These are phyloP conservation scores for Antitype chi DNA, from an alignment of 2,888 invertebrate genomes.

Conservation along the genomic window DNA sequence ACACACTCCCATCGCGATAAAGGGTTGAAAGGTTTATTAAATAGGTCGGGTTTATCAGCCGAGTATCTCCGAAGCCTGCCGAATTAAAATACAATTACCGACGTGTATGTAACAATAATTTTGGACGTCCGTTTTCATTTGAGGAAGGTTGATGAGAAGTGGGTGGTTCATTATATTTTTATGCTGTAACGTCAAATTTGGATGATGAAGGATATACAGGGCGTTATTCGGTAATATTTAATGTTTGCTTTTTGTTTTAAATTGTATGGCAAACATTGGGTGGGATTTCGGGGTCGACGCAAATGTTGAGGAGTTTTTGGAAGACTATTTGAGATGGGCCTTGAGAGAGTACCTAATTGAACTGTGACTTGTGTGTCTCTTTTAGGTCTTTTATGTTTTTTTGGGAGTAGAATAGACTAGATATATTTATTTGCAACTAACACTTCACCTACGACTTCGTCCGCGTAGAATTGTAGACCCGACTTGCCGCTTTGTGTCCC, in stretches of 20 bases:
- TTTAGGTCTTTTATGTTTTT: background rate
- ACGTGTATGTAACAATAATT: slow-evolving; percentile 63
- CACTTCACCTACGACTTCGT: too few species aligned
- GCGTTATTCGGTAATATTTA: slow-evolving; percentile 5
- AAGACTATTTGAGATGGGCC: too few species aligned
- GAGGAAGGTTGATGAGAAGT: slow-evolving; percentile 41
- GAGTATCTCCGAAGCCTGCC: slow-evolving; percentile 57
- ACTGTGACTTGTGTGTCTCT: background rate
- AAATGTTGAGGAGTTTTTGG: background rate
- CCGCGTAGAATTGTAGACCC: too few species aligned
- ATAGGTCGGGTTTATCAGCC: slow-evolving; percentile 63
- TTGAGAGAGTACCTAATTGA: background rate
- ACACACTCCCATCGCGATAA: slow-evolving; percentile 58
- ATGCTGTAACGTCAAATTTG: slow-evolving; percentile 30
- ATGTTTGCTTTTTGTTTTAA: slow-evolving; percentile 33
- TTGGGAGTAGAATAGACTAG: background rate
- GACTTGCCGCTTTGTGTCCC: too few species aligned
- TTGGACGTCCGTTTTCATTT: slow-evolving; percentile 58
- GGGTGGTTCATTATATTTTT: slow-evolving; percentile 52
- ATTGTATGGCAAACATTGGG: slow-evolving; percentile 28
- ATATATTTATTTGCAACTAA: too few species aligned
- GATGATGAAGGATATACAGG: slow-evolving; percentile 19
- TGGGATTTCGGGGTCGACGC: background rate
- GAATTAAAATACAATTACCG: slow-evolving; percentile 67
- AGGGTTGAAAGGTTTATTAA: slow-evolving; percentile 70